Conservation (phyloP, 2,888 invertebrate species). For the Pandemis heparana region DNA sequence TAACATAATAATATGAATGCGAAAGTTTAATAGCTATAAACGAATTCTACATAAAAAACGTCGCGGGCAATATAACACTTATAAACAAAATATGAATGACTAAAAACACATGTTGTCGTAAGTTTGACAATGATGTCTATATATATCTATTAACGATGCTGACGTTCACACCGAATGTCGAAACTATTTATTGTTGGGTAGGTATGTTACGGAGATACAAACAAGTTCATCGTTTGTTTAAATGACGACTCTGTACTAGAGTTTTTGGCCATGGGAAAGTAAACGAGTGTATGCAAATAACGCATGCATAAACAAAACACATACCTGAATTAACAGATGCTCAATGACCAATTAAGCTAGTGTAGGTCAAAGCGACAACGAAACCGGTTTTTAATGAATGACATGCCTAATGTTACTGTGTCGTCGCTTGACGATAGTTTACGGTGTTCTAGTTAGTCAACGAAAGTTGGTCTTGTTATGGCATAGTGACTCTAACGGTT, state of each 20-base stretch:
- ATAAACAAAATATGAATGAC: background rate
- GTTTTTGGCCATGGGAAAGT: slow-evolving; percentile 15
- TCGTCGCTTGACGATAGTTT: slow-evolving; percentile 33
- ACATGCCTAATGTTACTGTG: slow-evolving; percentile 22
- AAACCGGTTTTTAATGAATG: slow-evolving; percentile 24
- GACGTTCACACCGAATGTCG: background rate
- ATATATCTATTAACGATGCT: slow-evolving; percentile 3
- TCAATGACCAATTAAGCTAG: slow-evolving; percentile 27
- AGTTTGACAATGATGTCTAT: slow-evolving; percentile 4
- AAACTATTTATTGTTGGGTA: background rate
- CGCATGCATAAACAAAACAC: slow-evolving; percentile 11
- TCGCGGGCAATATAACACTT: background rate
- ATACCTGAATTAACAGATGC: slow-evolving; percentile 22
- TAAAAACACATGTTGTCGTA: slow-evolving; percentile 1
- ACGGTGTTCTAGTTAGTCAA: slow-evolving; percentile 50
- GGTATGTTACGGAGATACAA: background rate
- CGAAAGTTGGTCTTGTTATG: slow-evolving; percentile 56
- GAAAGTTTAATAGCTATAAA: no score
- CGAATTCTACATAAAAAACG: no score
- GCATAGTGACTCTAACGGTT: slow-evolving; percentile 52
- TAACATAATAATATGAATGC: no score
- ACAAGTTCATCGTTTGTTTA: background rate
- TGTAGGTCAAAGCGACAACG: slow-evolving; percentile 25
- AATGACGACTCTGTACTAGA: background rate
- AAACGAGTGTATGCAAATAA: slow-evolving; percentile 18